A percentile compares a stretch with the other conserved stretches of the same genome.
phyloP scores from a whole-genome alignment of 2,113 vertebrate species.

The Dermatemys mawii region DNA sequence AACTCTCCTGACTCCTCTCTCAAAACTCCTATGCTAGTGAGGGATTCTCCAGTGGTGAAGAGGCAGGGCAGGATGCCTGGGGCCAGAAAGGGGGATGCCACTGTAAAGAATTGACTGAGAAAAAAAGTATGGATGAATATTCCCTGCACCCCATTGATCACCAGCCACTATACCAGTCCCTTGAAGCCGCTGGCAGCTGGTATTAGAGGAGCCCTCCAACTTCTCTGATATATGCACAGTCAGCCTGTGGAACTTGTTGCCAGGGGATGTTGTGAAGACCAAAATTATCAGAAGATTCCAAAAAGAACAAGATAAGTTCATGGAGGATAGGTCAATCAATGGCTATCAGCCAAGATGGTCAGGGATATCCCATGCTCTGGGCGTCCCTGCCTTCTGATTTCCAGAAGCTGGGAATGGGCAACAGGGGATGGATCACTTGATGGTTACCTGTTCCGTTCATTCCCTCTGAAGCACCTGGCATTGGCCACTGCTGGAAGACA shows the following conservation, averaged over 20 bases:
- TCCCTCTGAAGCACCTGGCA: background rate
- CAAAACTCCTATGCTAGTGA: no score
- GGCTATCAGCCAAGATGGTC: no score
- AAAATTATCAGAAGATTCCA: no score
- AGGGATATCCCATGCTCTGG: no score
- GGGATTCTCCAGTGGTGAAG: background rate
- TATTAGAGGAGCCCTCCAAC: background rate
- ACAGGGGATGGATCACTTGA: background rate
- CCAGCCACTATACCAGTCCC: fast-evolving
- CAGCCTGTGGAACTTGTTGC: no score
- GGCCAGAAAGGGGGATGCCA: background rate
- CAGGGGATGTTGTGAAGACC: no score
- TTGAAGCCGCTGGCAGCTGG: background rate
- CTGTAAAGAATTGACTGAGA: fast-evolving
- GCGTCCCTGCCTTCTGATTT: no score
- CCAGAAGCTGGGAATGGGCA: no score
- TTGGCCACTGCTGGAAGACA: background rate
- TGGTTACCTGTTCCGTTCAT: background rate
- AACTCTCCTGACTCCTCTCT: background rate
- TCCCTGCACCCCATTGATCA: background rate
- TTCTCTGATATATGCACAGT: background rate
- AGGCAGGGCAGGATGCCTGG: fast-evolving
- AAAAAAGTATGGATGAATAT: background rate
- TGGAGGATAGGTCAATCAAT: no score
- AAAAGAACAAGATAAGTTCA: no score